These are phyloP conservation scores for Mellivora capensis DNA, from an alignment of 2,113 vertebrate species.

Conservation along the genomic window DNA sequence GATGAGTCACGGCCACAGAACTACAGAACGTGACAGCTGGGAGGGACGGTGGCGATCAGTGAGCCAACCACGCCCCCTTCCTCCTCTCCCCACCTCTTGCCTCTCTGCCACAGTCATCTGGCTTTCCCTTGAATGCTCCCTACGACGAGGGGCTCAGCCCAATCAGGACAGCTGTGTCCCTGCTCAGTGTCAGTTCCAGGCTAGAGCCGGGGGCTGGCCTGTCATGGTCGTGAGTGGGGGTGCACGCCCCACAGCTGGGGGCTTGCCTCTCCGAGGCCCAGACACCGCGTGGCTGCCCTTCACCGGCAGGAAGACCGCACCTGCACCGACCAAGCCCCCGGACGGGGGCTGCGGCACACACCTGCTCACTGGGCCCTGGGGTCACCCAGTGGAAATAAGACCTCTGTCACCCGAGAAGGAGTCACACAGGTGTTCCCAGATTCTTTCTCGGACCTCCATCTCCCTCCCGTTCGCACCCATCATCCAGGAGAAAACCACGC, in stretches of 20 bases:
- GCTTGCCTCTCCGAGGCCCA: accelerated
- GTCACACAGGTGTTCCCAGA: neutral
- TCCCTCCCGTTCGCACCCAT: neutral
- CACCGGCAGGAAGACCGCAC: neutral
- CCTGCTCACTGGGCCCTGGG: neutral
- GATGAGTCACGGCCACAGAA: accelerated
- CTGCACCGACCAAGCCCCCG: accelerated
- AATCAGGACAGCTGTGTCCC: accelerated
- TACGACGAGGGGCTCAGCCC: accelerated
- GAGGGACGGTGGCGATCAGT: accelerated
- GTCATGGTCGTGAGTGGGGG: accelerated
- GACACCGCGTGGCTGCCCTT: accelerated
- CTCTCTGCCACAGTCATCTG: neutral
- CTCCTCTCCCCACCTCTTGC: neutral
- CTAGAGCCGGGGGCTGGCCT: neutral
- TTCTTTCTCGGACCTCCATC: neutral
- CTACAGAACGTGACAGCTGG: accelerated
- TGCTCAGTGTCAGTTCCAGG: neutral
- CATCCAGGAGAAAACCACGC: neutral
- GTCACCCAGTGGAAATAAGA: neutral
- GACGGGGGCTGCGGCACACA: accelerated
- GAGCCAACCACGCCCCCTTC: accelerated
- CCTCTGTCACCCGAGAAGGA: accelerated
- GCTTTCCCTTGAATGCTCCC: neutral
- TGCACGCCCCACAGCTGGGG: neutral